These are phyloP conservation scores for Apomyelois bistriatella DNA, from an alignment of 2,888 invertebrate species.

Conservation along the genomic window DNA sequence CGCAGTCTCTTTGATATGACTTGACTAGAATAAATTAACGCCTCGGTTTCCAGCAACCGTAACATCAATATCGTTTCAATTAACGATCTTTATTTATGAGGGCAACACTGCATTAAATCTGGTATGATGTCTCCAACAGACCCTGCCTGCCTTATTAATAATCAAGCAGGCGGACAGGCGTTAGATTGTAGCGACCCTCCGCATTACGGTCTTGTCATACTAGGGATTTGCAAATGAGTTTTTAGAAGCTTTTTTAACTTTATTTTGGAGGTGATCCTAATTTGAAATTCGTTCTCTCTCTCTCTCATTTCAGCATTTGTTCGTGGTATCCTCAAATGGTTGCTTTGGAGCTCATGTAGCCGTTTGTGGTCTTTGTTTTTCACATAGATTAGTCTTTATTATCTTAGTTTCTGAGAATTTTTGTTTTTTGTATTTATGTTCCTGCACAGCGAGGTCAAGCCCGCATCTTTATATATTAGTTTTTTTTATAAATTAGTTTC, in stretches of 20 bases:
- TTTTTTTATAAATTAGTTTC: too few species aligned
- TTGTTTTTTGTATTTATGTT: too few species aligned
- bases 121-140: constrained; percentile 39
- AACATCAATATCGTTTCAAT: constrained; percentile 35
- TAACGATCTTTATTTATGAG: constrained; percentile 55
- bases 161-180: constrained; percentile 28
- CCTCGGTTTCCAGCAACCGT: background rate
- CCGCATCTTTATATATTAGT: too few species aligned
- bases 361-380: too few species aligned
- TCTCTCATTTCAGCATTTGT: too few species aligned
- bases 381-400: too few species aligned
- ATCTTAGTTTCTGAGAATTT: too few species aligned
- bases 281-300: too few species aligned
- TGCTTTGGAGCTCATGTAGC: too few species aligned
- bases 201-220: background rate
- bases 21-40: background rate
- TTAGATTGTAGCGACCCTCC: constrained; percentile 11
- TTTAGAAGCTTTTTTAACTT: background rate
- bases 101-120: constrained; percentile 56
- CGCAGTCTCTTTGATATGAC: background rate
- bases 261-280: too few species aligned
- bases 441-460: too few species aligned
- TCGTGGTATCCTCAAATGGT: too few species aligned
- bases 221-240: background rate
- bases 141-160: constrained; percentile 44